Percentiles rank a stretch among this genome's conserved stretches.
phyloP scores from a whole-genome alignment of 2,888 invertebrate species.

The Electrophaes corylata region DNA sequence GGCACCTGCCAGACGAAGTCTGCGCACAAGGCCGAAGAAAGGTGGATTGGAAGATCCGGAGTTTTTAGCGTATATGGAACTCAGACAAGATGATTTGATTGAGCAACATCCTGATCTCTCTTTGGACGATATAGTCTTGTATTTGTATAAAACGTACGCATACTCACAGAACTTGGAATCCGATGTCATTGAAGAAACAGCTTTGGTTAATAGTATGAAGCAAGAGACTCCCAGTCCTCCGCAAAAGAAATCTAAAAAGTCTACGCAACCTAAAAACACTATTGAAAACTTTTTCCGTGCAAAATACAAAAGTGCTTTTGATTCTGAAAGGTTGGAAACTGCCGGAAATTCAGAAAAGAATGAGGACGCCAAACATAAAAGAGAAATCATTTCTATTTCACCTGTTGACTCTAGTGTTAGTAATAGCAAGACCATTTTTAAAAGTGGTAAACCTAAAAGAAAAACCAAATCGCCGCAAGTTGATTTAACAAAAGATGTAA shows the following conservation, averaged over 20 bases:
- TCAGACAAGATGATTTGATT: conserved; percentile 74
- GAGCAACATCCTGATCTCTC: conserved; percentile 81
- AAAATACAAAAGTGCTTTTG: conserved; percentile 43
- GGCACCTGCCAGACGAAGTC: conserved; percentile 46
- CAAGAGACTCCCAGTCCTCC: conserved; percentile 15
- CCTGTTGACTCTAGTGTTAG: conserved; percentile 26
- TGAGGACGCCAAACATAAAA: conserved; percentile 11
- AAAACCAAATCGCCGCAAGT: conserved; percentile 11
- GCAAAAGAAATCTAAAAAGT: conserved; percentile 21
- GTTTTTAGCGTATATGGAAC: conserved; percentile 78
- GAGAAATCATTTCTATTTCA: conserved; percentile 41
- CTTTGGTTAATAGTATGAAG: conserved; percentile 2
- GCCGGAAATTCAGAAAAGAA: conserved; percentile 1
- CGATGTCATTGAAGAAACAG: conserved; percentile 41
- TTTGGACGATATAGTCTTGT: conserved; percentile 72
- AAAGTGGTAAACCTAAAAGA: conserved; percentile 8
- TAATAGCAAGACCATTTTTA: conserved; percentile 24
- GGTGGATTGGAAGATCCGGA: conserved; percentile 59
- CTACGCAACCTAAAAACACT: conserved; percentile 34
- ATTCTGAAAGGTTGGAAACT: conserved; percentile 3
- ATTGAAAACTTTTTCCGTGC: conserved; percentile 30
- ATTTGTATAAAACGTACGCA: conserved; percentile 80
- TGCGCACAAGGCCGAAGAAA: conserved; percentile 40
- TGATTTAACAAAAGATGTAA: conserved; percentile 20
- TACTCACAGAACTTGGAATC: conserved; percentile 54